phyloP scores from a whole-genome alignment of 2,797 vertebrate genomes.

The Dryobates pubescens region DNA sequence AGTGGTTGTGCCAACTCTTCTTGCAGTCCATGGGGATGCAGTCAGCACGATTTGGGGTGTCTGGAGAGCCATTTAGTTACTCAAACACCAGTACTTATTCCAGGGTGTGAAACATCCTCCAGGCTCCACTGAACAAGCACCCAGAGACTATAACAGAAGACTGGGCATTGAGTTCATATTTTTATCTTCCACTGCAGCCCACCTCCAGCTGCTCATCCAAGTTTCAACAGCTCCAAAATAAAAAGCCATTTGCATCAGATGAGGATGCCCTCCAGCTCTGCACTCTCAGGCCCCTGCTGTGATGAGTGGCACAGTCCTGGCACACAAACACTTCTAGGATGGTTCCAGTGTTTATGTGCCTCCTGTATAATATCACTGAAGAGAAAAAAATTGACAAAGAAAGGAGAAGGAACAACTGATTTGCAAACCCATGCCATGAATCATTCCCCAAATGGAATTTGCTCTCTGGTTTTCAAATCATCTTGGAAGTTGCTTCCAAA shows the following conservation, averaged over 20 bases:
- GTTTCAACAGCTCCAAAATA: background rate
- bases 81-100: background rate
- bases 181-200: background rate
- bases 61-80: background rate
- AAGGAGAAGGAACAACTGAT: conserved; percentile 3
- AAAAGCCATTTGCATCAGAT: background rate
- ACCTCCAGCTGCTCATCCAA: background rate
- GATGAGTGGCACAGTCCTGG: background rate
- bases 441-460: conserved; percentile 1
- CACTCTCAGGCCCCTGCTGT: background rate
- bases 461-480: background rate
- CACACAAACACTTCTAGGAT: background rate
- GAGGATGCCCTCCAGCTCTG: background rate
- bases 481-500: background rate
- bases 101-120: background rate
- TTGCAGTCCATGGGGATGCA: background rate
- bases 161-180: fast-evolving
- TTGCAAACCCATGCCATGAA: background rate
- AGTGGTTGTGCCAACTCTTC: background rate
- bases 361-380: background rate
- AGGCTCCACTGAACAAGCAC: background rate
- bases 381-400: conserved; percentile 2
- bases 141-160: background rate
- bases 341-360: background rate
- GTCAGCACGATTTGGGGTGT: fast-evolving